These are phyloP conservation scores for Tenualosa ilisha DNA, from an alignment of 2,797 vertebrate genomes.

Conservation along the genomic window DNA sequence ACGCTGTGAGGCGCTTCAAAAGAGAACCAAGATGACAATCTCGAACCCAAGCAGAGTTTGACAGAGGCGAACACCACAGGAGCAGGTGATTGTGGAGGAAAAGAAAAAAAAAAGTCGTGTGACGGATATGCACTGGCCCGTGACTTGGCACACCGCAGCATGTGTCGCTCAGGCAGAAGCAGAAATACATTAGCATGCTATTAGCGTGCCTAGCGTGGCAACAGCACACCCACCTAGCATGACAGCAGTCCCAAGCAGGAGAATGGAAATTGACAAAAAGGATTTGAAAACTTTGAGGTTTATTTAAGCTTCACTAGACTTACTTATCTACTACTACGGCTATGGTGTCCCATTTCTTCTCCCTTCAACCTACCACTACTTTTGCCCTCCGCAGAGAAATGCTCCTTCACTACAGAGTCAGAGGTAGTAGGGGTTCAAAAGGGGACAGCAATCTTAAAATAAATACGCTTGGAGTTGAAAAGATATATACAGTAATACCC, in stretches of 20 bases:
- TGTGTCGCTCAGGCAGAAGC: background rate
- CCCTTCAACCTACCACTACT: too few relatives aligned
- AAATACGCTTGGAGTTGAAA: too few relatives aligned
- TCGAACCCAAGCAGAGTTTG: constrained; percentile 16
- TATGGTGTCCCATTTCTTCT: too few relatives aligned
- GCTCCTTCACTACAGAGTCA: too few relatives aligned
- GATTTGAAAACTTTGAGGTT: background rate
- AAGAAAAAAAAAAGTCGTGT: background rate
- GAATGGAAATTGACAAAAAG: background rate
- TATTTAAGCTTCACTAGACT: background rate
- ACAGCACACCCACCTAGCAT: background rate
- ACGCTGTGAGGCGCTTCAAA: constrained; percentile 40
- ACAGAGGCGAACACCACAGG: constrained; percentile 19
- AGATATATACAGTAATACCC: too few relatives aligned
- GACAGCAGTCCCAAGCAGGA: background rate
- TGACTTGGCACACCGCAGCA: background rate
- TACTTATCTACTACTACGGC: background rate
- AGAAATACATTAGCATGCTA: background rate
- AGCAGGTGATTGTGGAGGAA: too few relatives aligned
- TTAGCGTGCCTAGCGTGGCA: background rate
- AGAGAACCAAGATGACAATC: constrained; percentile 32
- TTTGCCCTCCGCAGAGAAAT: too few relatives aligned
- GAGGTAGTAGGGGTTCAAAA: too few relatives aligned
- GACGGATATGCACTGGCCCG: background rate
- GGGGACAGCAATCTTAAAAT: too few relatives aligned